These are phyloP conservation scores for Anomalospiza imberbis DNA, from an alignment of 2,797 vertebrate species.

Conservation along the genomic window DNA sequence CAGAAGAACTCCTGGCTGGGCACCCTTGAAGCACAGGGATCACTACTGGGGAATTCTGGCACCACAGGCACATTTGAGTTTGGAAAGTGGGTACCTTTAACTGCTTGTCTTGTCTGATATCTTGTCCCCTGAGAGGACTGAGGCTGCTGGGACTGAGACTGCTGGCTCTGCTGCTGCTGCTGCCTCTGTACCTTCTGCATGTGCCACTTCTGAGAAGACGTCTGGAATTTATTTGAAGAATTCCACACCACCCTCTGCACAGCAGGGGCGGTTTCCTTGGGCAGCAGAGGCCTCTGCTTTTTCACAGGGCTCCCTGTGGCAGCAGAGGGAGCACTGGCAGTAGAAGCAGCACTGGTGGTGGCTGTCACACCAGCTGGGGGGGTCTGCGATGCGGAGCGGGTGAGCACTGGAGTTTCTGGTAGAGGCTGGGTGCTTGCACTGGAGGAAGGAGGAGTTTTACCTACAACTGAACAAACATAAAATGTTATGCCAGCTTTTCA, in stretches of 20 bases:
- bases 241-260: constrained; percentile 94
- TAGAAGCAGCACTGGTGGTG: constrained; percentile 73
- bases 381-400: constrained; percentile 77
- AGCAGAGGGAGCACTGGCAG: constrained; percentile 65
- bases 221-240: constrained; percentile 92
- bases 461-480: constrained; percentile 62
- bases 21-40: neutral
- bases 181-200: constrained; percentile 93
- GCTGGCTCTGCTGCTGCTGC: constrained; percentile 82
- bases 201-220: constrained; percentile 96
- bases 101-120: constrained; percentile 96
- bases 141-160: constrained; percentile 74
- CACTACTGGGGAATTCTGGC: neutral
- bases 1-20: constrained; percentile 1
- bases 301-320: constrained; percentile 82
- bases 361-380: constrained; percentile 74
- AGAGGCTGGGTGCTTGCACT: constrained; percentile 76
- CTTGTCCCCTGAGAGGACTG: constrained; percentile 91
- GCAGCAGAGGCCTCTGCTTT: constrained; percentile 96
- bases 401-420: constrained; percentile 78
- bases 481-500: neutral
- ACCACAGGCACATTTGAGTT: constrained; percentile 7
- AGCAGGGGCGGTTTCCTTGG: constrained; percentile 89
- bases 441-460: constrained; percentile 80
- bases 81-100: constrained; percentile 85